Evolutionary conservation across 92 coral and sea anemone species (phyloP).

Genomic region (Zoanthus gigantus): DNA sequence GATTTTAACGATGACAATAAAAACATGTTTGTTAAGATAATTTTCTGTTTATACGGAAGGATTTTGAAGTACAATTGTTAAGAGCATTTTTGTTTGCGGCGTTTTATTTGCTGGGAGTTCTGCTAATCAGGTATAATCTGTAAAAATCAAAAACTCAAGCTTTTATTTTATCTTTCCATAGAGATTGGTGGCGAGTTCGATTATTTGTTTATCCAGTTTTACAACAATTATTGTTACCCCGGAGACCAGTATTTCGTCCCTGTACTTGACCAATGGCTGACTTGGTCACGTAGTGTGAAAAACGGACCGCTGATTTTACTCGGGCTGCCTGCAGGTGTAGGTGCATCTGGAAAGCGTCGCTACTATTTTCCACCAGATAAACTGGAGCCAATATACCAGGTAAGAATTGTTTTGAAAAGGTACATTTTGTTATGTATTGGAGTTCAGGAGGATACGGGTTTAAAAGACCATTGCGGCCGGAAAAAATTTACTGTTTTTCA

Average conservation of each 20-base stretch:
- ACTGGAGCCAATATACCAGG: conserved; percentile 75
- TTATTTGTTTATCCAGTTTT: conserved; percentile 87
- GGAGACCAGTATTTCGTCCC: conserved; percentile 74
- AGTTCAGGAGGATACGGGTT: too few relatives aligned
- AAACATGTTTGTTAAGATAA: too few relatives aligned
- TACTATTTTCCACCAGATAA: conserved; percentile 85
- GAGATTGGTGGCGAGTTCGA: conserved; percentile 87
- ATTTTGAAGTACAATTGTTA: too few relatives aligned
- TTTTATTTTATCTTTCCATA: not conserved
- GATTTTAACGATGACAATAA: too few relatives aligned
- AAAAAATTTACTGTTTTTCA: too few relatives aligned
- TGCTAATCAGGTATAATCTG: too few relatives aligned
- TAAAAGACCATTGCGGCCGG: too few relatives aligned
- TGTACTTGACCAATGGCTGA: conserved; percentile 85
- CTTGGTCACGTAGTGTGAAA: conserved; percentile 74
- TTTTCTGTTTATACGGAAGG: too few relatives aligned
- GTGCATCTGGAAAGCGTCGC: conserved; percentile 78
- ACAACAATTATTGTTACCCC: conserved; percentile 90
- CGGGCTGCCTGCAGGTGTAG: conserved; percentile 81
- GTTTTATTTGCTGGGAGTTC: too few relatives aligned
- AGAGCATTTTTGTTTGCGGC: too few relatives aligned
- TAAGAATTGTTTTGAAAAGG: not conserved
- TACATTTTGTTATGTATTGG: not conserved
- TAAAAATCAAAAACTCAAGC: too few relatives aligned
- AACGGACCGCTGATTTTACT: conserved; percentile 83